Evolutionary conservation across 1,140 invertebrate genomes (phyloP).

Genomic region (Plodia interpunctella): DNA sequence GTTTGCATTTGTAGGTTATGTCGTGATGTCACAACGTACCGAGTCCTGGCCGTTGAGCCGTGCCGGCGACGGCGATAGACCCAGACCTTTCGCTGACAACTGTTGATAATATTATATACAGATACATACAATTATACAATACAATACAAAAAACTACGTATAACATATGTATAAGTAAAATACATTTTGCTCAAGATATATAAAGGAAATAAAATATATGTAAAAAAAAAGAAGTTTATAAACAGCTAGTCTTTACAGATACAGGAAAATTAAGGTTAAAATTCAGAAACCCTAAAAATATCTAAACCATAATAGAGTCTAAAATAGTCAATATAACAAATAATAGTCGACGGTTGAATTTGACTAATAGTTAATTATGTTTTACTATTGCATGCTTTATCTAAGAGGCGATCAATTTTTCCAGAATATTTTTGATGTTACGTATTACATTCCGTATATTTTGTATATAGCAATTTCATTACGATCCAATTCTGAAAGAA

Average conservation of each 20-base stretch:
- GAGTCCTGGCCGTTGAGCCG: slow-evolving; percentile 38
- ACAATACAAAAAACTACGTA: not conserved
- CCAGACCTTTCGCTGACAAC: slow-evolving; percentile 63
- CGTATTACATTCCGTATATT: too few species aligned
- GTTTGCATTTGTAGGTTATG: not conserved
- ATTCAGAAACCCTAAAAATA: not conserved
- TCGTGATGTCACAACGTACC: slow-evolving; percentile 49
- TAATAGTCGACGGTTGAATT: too few species aligned
- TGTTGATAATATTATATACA: slow-evolving; percentile 40
- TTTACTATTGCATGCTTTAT: too few species aligned
- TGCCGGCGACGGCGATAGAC: slow-evolving; percentile 51
- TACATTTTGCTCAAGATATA: not conserved
- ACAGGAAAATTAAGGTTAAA: not conserved
- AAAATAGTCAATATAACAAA: too few species aligned
- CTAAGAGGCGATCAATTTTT: too few species aligned
- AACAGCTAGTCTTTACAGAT: too few species aligned
- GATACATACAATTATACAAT: not conserved
- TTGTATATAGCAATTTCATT: too few species aligned
- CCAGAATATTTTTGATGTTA: too few species aligned
- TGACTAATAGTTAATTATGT: too few species aligned
- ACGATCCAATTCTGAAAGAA: too few species aligned
- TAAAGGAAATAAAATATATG: not conserved
- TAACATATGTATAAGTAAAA: not conserved
- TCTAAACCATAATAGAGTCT: too few species aligned
- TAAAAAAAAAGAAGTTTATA: not conserved